Evolutionary conservation across 1,140 invertebrate species (phyloP).

Genomic region (Drosophila albomicans): DNA sequence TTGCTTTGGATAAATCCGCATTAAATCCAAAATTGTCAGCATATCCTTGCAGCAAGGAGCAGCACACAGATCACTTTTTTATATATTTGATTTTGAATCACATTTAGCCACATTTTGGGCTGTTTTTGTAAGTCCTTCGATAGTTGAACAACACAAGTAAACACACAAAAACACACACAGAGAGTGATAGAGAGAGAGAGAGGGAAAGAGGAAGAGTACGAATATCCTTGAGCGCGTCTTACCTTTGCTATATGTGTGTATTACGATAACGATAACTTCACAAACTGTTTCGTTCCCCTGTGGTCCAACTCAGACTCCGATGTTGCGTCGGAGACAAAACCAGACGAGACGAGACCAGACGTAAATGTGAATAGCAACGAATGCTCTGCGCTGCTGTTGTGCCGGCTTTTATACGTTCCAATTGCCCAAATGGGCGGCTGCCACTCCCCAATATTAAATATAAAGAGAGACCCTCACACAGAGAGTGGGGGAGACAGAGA

Average conservation of each 20-base stretch:
- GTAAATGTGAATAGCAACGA: conserved; percentile 69
- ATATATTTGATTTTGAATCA: background rate
- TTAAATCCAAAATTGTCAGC: conserved; percentile 20
- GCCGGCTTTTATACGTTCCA: conserved; percentile 56
- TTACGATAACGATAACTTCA: conserved; percentile 39
- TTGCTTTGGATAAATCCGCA: conserved; percentile 25
- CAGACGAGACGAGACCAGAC: conserved; percentile 83
- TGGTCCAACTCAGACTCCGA: conserved; percentile 66
- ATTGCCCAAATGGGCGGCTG: conserved; percentile 53
- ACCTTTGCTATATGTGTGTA: conserved; percentile 62
- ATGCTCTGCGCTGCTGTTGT: conserved; percentile 41
- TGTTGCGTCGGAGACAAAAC: conserved; percentile 53
- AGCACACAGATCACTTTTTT: conserved; percentile 34
- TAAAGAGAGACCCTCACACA: background rate
- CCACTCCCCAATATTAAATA: conserved; percentile 47
- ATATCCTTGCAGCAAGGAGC: conserved; percentile 35
- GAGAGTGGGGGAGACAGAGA: background rate
- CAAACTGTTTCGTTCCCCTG: conserved; percentile 55
- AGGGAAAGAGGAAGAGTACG: background rate
- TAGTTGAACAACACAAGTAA: conserved; percentile 13
- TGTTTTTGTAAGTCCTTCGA: conserved; percentile 8
- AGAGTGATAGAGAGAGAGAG: no score
- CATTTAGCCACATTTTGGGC: conserved; percentile 5
- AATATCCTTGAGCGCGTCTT: conserved; percentile 70
- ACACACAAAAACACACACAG: conserved; percentile 13